Evolutionary conservation across 2,888 invertebrate genomes (phyloP).

Genomic region (Drosophila antonietae): DNA sequence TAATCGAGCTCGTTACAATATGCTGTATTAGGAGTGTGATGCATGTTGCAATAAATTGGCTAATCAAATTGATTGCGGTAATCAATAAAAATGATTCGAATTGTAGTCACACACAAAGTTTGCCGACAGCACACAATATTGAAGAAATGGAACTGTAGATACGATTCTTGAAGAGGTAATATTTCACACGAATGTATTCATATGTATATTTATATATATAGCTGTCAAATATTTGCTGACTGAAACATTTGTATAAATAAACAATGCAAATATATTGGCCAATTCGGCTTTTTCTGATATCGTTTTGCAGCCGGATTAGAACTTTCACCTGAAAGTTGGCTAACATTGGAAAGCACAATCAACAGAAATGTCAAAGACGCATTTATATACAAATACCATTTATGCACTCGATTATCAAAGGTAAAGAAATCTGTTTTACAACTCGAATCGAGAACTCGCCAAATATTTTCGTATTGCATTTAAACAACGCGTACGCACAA

Average conservation of each 20-base stretch:
- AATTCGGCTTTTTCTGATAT: constrained; percentile 28
- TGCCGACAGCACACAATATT: constrained; percentile 4
- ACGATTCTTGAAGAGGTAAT: constrained; percentile 2
- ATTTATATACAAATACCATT: not conserved
- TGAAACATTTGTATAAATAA: constrained; percentile 46
- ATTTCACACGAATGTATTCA: not conserved
- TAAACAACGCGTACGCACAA: constrained; percentile 38
- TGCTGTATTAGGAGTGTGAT: constrained; percentile 4
- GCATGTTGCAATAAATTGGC: constrained; percentile 23
- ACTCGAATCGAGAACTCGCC: constrained; percentile 10
- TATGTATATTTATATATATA: not conserved
- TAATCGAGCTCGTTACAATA: constrained; percentile 37
- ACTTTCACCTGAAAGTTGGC: constrained; percentile 62
- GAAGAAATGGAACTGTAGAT: constrained; percentile 2
- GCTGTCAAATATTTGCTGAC: constrained; percentile 9
- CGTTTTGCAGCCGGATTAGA: constrained; percentile 69
- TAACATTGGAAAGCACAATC: constrained; percentile 44
- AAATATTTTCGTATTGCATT: constrained; percentile 26
- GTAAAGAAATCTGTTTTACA: not conserved
- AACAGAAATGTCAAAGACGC: not conserved
- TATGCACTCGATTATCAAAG: not conserved
- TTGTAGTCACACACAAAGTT: not conserved
- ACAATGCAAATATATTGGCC: constrained; percentile 46
- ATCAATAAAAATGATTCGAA: constrained; percentile 15
- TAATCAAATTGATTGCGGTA: constrained; percentile 18